Percentiles rank a stretch among this genome's conserved stretches.
phyloP scores from a whole-genome alignment of 2,797 vertebrate genomes.

The Acanthis flammea region DNA sequence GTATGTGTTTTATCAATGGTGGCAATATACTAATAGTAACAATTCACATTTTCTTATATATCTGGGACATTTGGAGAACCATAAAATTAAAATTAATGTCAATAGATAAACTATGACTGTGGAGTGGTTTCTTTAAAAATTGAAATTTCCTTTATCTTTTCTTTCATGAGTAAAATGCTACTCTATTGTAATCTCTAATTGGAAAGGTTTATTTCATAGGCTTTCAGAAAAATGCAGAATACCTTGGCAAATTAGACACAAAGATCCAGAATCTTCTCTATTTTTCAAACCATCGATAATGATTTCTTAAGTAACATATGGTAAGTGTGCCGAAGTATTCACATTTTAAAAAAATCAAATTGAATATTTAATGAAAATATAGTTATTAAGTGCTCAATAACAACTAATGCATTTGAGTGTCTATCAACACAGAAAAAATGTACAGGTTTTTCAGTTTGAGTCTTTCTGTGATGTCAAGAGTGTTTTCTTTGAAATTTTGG shows the following conservation, averaged over 20 bases:
- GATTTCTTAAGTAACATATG: not conserved
- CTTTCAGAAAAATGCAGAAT: not conserved
- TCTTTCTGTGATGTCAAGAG: not conserved
- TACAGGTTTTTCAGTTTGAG: not conserved
- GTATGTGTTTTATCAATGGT: not conserved
- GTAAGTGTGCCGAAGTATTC: not conserved
- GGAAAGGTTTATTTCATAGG: not conserved
- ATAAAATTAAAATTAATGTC: not conserved
- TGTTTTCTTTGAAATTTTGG: not conserved
- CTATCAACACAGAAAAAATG: not conserved
- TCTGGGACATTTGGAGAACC: not conserved
- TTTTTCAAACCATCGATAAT: slow-evolving; percentile 6
- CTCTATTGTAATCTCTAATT: not conserved
- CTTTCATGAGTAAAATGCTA: not conserved
- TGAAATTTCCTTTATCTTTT: not conserved
- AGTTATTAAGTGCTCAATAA: not conserved
- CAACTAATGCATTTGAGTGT: not conserved
- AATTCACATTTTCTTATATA: not conserved
- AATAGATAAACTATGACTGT: not conserved
- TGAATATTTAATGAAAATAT: slow-evolving; percentile 3
- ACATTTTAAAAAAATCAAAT: not conserved
- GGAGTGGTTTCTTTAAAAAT: not conserved
- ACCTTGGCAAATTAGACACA: not conserved
- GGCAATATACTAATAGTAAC: not conserved
- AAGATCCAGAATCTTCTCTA: not conserved